Evolutionary conservation across 2,797 vertebrate species (phyloP).

Genomic region (Xiphorhynchus erythropygius): DNA sequence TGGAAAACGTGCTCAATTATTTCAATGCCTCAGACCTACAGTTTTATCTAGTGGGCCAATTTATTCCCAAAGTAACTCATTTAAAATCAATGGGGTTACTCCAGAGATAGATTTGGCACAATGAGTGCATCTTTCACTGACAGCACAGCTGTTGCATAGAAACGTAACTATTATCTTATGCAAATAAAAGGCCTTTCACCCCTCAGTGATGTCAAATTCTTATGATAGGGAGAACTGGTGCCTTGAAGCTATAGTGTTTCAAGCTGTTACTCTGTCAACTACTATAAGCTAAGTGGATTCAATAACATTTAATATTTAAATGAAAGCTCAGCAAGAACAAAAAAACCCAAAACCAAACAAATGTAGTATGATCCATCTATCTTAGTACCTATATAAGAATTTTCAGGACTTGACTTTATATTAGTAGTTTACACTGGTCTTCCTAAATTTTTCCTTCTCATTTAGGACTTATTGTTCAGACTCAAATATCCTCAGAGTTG

Average conservation of each 20-base stretch:
- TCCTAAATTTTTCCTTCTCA: neutral
- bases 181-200: slow-evolving; percentile 60
- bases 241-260: slow-evolving; percentile 38
- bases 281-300: slow-evolving; percentile 5
- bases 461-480: neutral
- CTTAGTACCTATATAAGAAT: neutral
- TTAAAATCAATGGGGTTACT: slow-evolving; percentile 51
- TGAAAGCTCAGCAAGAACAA: neutral
- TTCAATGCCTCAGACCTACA: slow-evolving; percentile 40
- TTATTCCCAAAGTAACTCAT: slow-evolving; percentile 42
- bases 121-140: slow-evolving; percentile 21
- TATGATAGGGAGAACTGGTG: neutral
- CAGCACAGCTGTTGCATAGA: slow-evolving; percentile 59
- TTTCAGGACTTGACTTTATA: neutral
- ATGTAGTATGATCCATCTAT: neutral
- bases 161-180: slow-evolving; percentile 45
- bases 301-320: slow-evolving; percentile 4
- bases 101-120: slow-evolving; percentile 48
- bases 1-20: slow-evolving; percentile 34
- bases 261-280: slow-evolving; percentile 51
- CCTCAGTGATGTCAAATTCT: slow-evolving; percentile 38
- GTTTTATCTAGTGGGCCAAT: slow-evolving; percentile 15
- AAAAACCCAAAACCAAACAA: neutral
- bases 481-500: neutral
- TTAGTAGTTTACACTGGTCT: neutral